phyloP scores from a whole-genome alignment of 2,888 invertebrate species.

The Xanthia icteritia region DNA sequence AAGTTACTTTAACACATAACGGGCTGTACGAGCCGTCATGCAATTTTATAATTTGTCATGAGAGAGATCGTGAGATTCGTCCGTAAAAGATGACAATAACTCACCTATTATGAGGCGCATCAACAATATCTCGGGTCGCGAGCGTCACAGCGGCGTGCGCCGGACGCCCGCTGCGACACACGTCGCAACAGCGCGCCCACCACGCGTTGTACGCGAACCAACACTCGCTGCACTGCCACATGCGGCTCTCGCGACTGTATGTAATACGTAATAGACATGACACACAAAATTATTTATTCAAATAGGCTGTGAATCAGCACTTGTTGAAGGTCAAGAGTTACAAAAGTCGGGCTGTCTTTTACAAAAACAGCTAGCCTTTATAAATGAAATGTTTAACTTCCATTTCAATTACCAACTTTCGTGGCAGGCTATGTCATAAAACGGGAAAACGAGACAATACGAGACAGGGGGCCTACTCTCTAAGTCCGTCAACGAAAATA shows the following conservation, averaged over 20 bases:
- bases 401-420: no score
- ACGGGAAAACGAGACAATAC: no score
- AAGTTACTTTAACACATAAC: not conserved
- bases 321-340: slow-evolving; percentile 17
- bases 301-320: slow-evolving; percentile 8
- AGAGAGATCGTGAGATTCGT: not conserved
- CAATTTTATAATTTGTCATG: not conserved
- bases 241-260: slow-evolving; percentile 86
- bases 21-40: not conserved
- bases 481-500: no score
- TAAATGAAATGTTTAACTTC: no score
- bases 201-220: slow-evolving; percentile 96
- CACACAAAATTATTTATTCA: not conserved
- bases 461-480: no score
- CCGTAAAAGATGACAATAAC: not conserved
- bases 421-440: no score
- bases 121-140: slow-evolving; percentile 80
- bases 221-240: slow-evolving; percentile 97
- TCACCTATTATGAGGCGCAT: slow-evolving; percentile 62
- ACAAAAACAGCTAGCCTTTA: not conserved
- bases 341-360: slow-evolving; percentile 5
- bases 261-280: slow-evolving; percentile 13
- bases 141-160: slow-evolving; percentile 94
- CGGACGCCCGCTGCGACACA: slow-evolving; percentile 93
- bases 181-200: slow-evolving; percentile 95